These are phyloP conservation scores for Drosophila subsilvestris DNA, from an alignment of 2,888 invertebrate species.

Conservation along the genomic window DNA sequence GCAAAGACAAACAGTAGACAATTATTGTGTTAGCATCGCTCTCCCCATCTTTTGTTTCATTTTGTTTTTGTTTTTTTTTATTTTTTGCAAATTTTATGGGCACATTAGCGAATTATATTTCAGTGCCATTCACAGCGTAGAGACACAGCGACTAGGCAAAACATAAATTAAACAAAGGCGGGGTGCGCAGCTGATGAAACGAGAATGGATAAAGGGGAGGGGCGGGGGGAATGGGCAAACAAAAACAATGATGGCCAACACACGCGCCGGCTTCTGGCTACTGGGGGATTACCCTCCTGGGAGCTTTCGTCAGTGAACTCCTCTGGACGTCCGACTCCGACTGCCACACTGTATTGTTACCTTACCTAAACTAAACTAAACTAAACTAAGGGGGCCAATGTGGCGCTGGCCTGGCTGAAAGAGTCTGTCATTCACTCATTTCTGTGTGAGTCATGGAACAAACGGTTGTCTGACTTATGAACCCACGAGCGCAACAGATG, in stretches of 20 bases:
- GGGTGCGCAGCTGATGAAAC: slow-evolving; percentile 7
- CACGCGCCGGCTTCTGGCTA: slow-evolving; percentile 55
- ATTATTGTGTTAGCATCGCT: slow-evolving; percentile 23
- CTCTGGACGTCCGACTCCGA: slow-evolving; percentile 16
- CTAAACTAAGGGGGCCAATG: background rate
- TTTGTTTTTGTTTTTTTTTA: slow-evolving; percentile 23
- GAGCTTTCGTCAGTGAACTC: slow-evolving; percentile 29
- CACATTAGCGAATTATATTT: slow-evolving; percentile 67
- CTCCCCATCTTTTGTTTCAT: slow-evolving; percentile 27
- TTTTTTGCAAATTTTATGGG: slow-evolving; percentile 54
- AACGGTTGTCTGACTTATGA: slow-evolving; percentile 24
- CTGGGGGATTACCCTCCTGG: slow-evolving; percentile 23
- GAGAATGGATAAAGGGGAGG: background rate
- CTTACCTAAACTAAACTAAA: background rate
- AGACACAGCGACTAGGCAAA: slow-evolving; percentile 38
- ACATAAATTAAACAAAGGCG: slow-evolving; percentile 57
- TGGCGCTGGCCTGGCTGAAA: background rate
- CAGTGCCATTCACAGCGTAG: slow-evolving; percentile 31
- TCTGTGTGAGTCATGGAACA: slow-evolving; percentile 12
- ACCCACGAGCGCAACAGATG: slow-evolving; percentile 42
- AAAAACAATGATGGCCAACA: slow-evolving; percentile 13
- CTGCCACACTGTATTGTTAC: slow-evolving; percentile 4
- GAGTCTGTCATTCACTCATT: slow-evolving; percentile 4
- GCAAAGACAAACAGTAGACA: slow-evolving; percentile 32
- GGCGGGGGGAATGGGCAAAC: slow-evolving; percentile 12